Conservation (phyloP, 2,888 invertebrate genomes). For the Scaptomyza reducta region DNA sequence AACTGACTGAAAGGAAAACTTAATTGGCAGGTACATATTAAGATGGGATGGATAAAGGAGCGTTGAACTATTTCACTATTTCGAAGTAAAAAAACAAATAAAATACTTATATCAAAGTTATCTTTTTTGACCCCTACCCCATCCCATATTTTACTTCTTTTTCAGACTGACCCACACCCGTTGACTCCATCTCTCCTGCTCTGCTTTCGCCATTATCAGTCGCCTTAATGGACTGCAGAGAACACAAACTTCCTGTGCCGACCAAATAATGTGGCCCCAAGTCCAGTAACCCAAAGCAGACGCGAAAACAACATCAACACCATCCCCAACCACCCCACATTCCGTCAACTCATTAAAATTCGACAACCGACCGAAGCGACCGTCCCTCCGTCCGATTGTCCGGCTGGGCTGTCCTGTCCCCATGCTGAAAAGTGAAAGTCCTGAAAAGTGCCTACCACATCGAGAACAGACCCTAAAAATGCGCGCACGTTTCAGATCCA, state of each 20-base stretch:
- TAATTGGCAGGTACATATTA: neutral
- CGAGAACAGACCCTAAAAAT: constrained; percentile 49
- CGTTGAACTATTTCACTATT: neutral
- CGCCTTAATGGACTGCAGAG: constrained; percentile 66
- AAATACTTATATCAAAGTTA: neutral
- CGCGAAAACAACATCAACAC: neutral
- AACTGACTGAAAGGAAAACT: neutral
- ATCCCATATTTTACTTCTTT: neutral
- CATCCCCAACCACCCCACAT: neutral
- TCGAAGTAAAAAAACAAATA: neutral
- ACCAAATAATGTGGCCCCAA: constrained; percentile 48
- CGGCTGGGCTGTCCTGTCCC: constrained; percentile 6
- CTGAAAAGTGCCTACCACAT: constrained; percentile 50
- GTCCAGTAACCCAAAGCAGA: neutral
- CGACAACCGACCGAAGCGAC: constrained; percentile 40
- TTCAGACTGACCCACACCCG: neutral
- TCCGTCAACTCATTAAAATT: constrained; percentile 63
- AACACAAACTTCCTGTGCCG: constrained; percentile 59
- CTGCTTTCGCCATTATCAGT: constrained; percentile 34
- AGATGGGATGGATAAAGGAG: too few species aligned
- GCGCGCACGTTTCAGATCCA: constrained; percentile 45
- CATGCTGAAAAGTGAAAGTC: constrained; percentile 68
- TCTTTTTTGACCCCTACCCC: neutral
- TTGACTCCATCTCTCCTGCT: neutral
- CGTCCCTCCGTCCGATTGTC: neutral